Evolutionary conservation across 2,797 vertebrate species (phyloP), one percentile per base, ranked within the genome.

Genomic region (Myoxocephalus aenaeus): DNA sequence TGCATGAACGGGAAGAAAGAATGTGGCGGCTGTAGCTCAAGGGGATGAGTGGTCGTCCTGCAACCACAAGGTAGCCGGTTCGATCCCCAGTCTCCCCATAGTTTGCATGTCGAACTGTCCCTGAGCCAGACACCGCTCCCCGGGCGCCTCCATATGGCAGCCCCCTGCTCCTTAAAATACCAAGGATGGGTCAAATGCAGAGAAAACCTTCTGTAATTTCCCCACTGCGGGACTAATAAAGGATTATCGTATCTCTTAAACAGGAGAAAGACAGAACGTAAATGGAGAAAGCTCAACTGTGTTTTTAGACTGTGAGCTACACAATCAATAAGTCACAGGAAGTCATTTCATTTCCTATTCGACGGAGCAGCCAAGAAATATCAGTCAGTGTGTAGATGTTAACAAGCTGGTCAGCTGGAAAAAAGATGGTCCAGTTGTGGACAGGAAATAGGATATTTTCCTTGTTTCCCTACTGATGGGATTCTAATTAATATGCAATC

Each of bases 261-360:
- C 2, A 1, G 38, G 59, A 77, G 44, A 51, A 65, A 25, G 68
- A 77, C 50, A 32, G n/a, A 34, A 34, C 76, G 42, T 75, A 87
- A 81, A 79, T 65, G 22, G 34, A 70, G 53, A 71, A 79, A 70
- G 70, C 68, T 65, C 34, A 65, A 50, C 53, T 3, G 61, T 46
- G 76, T 68, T 81, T 78, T 84, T 61, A 42, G 68, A 81, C 69
- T 79, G 70, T 13, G 36, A 85, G 80, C 79, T 46, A 51, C 77
- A 72, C 63, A 77, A 90, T 91, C 87, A 83, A 86, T 89, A 87
- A 84, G 70, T 82, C 77, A 75, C 70, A 72, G 77, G 82, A 87
- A 81, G 75, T 78, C 71, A 10, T 34, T 77, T 89, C 65, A 82
- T 82, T 85, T 87, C 73, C 77, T 81, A 34, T 84, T 70, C 0